Conservation (phyloP, 2,797 vertebrate genomes). For the Cottoperca gobio region DNA sequence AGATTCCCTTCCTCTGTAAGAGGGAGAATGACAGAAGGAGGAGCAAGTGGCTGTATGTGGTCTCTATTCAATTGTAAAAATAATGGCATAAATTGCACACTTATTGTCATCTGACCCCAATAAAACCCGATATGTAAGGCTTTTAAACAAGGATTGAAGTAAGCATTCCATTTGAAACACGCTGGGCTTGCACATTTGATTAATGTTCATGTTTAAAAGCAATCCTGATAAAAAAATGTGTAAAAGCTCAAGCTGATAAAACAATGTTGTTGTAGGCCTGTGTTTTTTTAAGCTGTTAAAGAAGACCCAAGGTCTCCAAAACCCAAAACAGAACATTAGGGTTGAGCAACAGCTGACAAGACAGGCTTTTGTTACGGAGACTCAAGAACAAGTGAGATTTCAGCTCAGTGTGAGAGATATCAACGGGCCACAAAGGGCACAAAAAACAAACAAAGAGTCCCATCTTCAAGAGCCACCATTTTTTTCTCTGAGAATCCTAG, state of each 20-base stretch:
- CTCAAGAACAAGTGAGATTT: conserved; percentile 25
- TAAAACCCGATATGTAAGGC: background rate
- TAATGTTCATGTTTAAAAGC: background rate
- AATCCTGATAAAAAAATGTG: background rate
- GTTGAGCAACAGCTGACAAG: conserved; percentile 1
- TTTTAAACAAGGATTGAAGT: background rate
- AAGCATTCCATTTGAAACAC: background rate
- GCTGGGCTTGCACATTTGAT: background rate
- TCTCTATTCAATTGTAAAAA: background rate
- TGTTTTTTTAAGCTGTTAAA: background rate
- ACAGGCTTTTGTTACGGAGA: conserved; percentile 8
- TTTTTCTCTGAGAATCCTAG: conserved; percentile 1
- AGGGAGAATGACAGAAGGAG: background rate
- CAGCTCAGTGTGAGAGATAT: conserved; percentile 7
- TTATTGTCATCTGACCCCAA: background rate
- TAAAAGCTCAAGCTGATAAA: background rate
- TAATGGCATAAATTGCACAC: background rate
- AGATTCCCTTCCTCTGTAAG: background rate
- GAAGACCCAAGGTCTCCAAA: background rate
- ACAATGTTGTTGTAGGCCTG: background rate
- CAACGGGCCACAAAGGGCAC: background rate
- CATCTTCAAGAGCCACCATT: conserved; percentile 1
- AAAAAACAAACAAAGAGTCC: background rate
- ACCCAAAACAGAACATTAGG: background rate
- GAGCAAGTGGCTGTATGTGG: background rate